A percentile compares a stretch with the other conserved stretches of the same genome.
Conservation (phyloP, 2,797 vertebrate species). For the Amphiprion clarkii region DNA sequence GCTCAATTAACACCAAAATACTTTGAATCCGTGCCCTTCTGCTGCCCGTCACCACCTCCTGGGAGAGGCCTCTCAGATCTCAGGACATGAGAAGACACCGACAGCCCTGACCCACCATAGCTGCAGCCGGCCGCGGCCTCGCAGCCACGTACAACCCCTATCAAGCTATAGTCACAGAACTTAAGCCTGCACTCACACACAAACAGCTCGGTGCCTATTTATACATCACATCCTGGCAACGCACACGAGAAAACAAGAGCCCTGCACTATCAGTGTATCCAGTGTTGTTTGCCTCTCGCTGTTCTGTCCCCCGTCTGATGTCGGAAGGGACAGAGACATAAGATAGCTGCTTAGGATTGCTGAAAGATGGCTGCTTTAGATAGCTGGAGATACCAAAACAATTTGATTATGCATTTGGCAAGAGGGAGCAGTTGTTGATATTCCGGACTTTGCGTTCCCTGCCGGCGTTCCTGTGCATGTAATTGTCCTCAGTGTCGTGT, state of each 20-base stretch:
- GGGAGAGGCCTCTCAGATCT: constrained; percentile 76
- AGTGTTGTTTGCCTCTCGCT: constrained; percentile 76
- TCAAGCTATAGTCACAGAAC: constrained; percentile 75
- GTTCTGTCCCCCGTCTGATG: constrained; percentile 70
- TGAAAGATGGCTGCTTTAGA: constrained; percentile 81
- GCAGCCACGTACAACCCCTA: constrained; percentile 57
- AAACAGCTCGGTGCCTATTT: constrained; percentile 79
- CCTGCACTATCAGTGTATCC: constrained; percentile 74
- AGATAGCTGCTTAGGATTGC: constrained; percentile 79
- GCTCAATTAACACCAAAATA: constrained; percentile 86
- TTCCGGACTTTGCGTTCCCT: constrained; percentile 69
- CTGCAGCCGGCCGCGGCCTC: constrained; percentile 33
- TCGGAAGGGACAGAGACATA: constrained; percentile 71
- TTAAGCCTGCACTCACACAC: constrained; percentile 72
- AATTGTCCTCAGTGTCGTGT: constrained; percentile 68
- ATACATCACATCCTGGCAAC: constrained; percentile 82
- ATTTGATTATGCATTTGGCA: constrained; percentile 79
- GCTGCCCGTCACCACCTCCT: constrained; percentile 80
- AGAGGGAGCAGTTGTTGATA: constrained; percentile 70
- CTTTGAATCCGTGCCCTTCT: constrained; percentile 81
- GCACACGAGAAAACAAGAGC: constrained; percentile 81
- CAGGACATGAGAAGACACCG: constrained; percentile 76
- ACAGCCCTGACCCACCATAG: constrained; percentile 44
- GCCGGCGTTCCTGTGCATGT: constrained; percentile 57
- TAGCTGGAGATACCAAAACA: constrained; percentile 78